phyloP scores from a whole-genome alignment of 2,797 vertebrate genomes.

The Remorina albescens region DNA sequence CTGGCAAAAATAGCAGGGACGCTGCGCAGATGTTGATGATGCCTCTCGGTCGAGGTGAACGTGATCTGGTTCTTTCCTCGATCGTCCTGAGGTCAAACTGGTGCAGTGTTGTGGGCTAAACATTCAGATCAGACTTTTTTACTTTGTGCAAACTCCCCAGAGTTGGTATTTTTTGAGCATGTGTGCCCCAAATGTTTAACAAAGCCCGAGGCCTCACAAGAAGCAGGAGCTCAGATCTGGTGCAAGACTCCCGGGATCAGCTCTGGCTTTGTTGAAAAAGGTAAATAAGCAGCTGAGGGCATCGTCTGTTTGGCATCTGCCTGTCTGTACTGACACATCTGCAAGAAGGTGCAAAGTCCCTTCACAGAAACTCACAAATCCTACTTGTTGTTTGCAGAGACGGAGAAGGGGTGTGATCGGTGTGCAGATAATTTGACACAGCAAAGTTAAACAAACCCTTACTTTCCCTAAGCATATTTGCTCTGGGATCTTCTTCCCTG shows the following conservation, averaged over 20 bases:
- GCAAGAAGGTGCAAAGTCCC: constrained; percentile 35
- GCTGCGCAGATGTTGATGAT: not conserved
- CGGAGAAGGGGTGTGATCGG: constrained; percentile 18
- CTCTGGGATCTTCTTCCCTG: constrained; percentile 21
- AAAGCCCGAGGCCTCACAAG: constrained; percentile 5
- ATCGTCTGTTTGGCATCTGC: constrained; percentile 63
- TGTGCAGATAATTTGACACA: constrained; percentile 37
- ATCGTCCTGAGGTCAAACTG: not conserved
- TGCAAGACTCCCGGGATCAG: constrained; percentile 24
- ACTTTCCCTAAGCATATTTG: constrained; percentile 44
- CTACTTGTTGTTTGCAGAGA: constrained; percentile 43
- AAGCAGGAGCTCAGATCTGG: constrained; percentile 5
- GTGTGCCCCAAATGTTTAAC: constrained; percentile 40
- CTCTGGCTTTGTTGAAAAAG: constrained; percentile 7
- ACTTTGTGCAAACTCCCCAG: not conserved
- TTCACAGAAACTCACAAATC: constrained; percentile 51
- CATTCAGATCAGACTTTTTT: not conserved
- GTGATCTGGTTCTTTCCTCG: not conserved
- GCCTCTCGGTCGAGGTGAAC: not conserved
- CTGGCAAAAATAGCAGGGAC: constrained; percentile 40
- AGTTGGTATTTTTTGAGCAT: constrained; percentile 37
- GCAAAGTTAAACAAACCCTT: constrained; percentile 34
- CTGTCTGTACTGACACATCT: not conserved
- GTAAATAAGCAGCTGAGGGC: constrained; percentile 7
- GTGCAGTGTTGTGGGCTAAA: not conserved